These are phyloP conservation scores for Heteronetta atricapilla DNA, from an alignment of 2,113 vertebrate genomes.

Conservation along the genomic window DNA sequence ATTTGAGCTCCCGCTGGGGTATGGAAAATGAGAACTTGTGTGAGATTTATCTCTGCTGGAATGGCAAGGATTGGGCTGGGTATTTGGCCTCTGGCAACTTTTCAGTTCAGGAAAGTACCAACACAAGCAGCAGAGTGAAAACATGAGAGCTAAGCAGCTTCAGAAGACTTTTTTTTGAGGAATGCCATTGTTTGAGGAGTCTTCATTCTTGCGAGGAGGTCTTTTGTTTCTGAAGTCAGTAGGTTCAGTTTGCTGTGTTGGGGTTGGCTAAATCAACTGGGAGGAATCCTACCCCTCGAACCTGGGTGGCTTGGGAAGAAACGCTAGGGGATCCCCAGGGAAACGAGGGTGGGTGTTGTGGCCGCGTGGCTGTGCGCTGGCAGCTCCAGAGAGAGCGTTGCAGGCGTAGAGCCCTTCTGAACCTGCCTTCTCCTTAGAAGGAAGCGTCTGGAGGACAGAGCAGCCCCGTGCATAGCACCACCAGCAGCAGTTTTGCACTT, in stretches of 20 bases:
- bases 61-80: background rate
- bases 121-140: background rate
- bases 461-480: background rate
- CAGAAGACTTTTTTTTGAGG: background rate
- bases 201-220: background rate
- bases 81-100: background rate
- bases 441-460: background rate
- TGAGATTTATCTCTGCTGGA: background rate
- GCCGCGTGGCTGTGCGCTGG: background rate
- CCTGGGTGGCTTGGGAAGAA: background rate
- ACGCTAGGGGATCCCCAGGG: background rate
- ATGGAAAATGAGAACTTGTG: background rate
- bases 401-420: background rate
- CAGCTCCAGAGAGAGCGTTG: background rate
- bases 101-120: background rate
- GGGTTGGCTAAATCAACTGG: background rate
- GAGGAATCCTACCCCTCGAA: background rate
- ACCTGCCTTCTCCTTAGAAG: background rate
- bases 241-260: background rate
- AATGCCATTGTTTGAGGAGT: background rate
- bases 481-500: background rate
- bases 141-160: background rate
- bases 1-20: background rate
- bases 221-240: background rate
- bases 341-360: background rate